Percentiles rank a stretch among this genome's conserved stretches.
phyloP scores from a whole-genome alignment of 1,140 invertebrate species.

The Telenomus remus region DNA sequence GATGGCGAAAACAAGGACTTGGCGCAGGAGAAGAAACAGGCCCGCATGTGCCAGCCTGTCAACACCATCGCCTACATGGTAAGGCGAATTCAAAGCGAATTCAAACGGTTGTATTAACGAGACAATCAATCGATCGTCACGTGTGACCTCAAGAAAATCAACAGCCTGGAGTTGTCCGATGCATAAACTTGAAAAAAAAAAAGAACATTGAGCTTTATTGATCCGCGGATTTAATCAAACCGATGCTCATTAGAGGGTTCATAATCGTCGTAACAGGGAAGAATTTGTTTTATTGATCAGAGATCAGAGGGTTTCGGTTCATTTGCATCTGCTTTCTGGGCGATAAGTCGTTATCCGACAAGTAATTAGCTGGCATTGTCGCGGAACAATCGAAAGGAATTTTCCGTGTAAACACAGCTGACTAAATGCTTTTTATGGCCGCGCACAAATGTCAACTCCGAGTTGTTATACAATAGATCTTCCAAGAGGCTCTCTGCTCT shows the following conservation, averaged over 20 bases:
- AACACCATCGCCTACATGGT: conserved; percentile 77
- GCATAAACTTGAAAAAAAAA: too few relatives aligned
- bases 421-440: background rate
- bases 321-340: too few relatives aligned
- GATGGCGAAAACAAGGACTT: conserved; percentile 75
- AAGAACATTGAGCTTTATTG: too few relatives aligned
- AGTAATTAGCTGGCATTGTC: background rate
- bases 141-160: conserved; percentile 32
- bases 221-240: too few relatives aligned
- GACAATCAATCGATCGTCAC: conserved; percentile 31
- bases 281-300: too few relatives aligned
- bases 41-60: conserved; percentile 72
- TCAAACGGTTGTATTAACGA: conserved; percentile 23
- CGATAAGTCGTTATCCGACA: background rate
- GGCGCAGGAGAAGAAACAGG: conserved; percentile 73
- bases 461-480: too few relatives aligned
- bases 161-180: too few relatives aligned
- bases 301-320: too few relatives aligned
- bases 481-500: too few relatives aligned
- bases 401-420: background rate
- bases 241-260: too few relatives aligned
- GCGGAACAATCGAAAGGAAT: background rate
- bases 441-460: too few relatives aligned
- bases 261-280: too few relatives aligned
- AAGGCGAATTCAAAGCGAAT: conserved; percentile 52